A percentile compares a stretch with the other conserved stretches of the same genome.
Evolutionary conservation across 1,140 invertebrate genomes (phyloP).

Genomic region (Melipona quadrifasciata): DNA sequence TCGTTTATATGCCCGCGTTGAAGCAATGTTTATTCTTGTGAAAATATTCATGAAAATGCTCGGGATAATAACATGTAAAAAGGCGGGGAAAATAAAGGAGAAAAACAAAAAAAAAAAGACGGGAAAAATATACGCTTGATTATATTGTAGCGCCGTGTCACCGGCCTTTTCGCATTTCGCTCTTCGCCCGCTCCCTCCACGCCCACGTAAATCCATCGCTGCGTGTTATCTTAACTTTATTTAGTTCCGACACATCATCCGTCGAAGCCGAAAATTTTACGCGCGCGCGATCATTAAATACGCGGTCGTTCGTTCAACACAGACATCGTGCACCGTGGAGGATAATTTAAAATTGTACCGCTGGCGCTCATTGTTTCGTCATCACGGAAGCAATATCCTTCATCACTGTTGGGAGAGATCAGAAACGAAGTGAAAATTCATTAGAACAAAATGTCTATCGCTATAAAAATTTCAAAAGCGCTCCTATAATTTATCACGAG

Average conservation of each 20-base stretch:
- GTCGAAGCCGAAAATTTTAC: not conserved
- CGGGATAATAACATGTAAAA: constrained; percentile 12
- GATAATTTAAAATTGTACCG: not conserved
- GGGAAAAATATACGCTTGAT: constrained; percentile 6
- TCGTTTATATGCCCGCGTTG: constrained; percentile 16
- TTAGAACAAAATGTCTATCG: too few species aligned
- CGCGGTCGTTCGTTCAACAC: not conserved
- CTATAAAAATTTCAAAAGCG: too few species aligned
- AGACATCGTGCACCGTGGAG: not conserved
- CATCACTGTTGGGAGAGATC: not conserved
- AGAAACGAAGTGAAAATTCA: not conserved
- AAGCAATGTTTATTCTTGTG: constrained; percentile 21
- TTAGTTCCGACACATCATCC: not conserved
- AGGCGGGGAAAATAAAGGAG: constrained; percentile 5
- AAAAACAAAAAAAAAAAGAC: too few species aligned
- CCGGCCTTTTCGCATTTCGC: not conserved
- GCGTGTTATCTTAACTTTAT: not conserved
- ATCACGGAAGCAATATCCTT: not conserved
- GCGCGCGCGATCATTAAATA: not conserved
- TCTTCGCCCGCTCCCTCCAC: too few species aligned
- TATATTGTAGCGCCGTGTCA: not conserved
- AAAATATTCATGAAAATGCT: constrained; percentile 24
- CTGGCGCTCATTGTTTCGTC: not conserved
- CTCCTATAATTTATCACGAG: too few species aligned
- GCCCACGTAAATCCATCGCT: not conserved